Conservation (phyloP, 2,113 vertebrate genomes). For the Progne subis region DNA sequence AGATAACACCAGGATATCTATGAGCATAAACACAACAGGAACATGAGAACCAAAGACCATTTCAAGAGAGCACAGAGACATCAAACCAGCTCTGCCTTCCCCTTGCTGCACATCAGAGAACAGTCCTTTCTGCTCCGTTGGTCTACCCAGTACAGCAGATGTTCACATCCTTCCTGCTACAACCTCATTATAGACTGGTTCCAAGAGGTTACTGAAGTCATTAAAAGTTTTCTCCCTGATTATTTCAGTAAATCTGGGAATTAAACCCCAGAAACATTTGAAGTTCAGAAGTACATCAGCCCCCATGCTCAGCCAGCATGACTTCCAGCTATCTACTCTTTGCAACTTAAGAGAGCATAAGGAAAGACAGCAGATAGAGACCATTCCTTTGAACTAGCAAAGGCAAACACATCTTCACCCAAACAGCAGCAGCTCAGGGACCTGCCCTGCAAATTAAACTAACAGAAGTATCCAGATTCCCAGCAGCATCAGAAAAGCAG, state of each 20-base stretch:
- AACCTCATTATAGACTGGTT: not conserved
- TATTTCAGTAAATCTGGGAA: not conserved
- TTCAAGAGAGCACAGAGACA: not conserved
- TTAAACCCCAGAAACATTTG: not conserved
- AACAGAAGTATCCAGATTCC: not conserved
- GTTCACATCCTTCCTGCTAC: not conserved
- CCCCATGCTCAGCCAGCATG: not conserved
- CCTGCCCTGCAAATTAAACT: not conserved
- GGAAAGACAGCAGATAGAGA: not conserved
- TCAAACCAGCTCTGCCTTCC: not conserved
- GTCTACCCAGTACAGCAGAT: not conserved
- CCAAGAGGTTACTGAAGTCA: not conserved
- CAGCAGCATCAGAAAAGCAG: not conserved
- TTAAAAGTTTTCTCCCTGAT: not conserved
- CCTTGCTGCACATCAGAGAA: not conserved
- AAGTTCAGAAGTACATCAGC: not conserved
- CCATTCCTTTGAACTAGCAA: not conserved
- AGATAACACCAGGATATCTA: not conserved
- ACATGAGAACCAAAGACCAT: not conserved
- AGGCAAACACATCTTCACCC: not conserved
- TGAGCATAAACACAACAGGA: not conserved
- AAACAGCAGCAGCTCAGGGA: not conserved
- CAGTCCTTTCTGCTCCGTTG: not conserved
- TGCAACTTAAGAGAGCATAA: not conserved
- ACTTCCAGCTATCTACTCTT: not conserved